phyloP scores from a whole-genome alignment of 2,888 invertebrate genomes.

The Drosophila acutilabella region DNA sequence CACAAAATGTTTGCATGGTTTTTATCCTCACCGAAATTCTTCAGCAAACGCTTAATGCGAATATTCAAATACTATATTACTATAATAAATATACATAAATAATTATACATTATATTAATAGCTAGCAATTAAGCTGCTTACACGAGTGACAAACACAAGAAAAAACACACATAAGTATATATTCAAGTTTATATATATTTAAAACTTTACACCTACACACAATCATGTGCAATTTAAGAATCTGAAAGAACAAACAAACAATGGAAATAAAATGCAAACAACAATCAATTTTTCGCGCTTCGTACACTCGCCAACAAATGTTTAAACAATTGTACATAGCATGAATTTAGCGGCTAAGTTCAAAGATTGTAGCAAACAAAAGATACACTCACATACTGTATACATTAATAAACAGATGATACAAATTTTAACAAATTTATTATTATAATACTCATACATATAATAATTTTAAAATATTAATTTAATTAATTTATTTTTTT shows the following conservation, averaged over 20 bases:
- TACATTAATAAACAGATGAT: conserved; percentile 11
- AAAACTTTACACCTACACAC: conserved; percentile 13
- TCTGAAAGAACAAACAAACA: conserved; percentile 14
- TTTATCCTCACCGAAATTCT: conserved; percentile 73
- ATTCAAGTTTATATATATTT: background rate
- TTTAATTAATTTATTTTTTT: conserved; percentile 12
- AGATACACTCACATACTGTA: conserved; percentile 6
- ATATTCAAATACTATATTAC: conserved; percentile 9
- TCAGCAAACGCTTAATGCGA: conserved; percentile 39
- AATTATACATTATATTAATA: conserved; percentile 22
- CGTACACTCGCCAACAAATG: conserved; percentile 38
- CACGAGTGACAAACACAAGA: background rate
- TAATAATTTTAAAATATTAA: background rate
- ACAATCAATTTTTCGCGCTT: conserved; percentile 77
- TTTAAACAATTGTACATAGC: conserved; percentile 50
- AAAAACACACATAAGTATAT: conserved; percentile 7
- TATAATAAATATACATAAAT: conserved; percentile 20
- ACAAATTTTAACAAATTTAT: conserved; percentile 31
- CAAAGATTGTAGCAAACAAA: conserved; percentile 19
- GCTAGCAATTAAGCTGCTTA: conserved; percentile 45
- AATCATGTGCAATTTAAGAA: conserved; percentile 42
- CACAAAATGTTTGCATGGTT: conserved; percentile 62
- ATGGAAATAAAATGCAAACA: conserved; percentile 53
- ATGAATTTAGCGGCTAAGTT: conserved; percentile 50
- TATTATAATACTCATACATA: conserved; percentile 20